Percentiles rank a stretch among this genome's conserved stretches.
Conservation (phyloP, 2,888 invertebrate species). For the Pheosia tremula region DNA sequence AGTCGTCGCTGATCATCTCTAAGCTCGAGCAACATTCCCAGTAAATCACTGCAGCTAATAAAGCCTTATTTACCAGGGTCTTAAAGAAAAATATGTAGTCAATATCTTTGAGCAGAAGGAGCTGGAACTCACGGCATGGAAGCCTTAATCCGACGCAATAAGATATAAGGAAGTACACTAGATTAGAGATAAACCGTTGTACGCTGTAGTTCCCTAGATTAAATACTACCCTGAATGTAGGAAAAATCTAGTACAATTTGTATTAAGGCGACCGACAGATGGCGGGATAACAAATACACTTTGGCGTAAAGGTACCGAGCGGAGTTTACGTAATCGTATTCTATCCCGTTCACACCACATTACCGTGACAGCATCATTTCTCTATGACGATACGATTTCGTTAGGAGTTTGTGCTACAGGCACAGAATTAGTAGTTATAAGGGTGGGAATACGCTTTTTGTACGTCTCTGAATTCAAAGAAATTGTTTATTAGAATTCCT, state of each 20-base stretch:
- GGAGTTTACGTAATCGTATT: too few species aligned
- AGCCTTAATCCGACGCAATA: slow-evolving; percentile 56
- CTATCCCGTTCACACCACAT: too few species aligned
- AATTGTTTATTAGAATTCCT: too few species aligned
- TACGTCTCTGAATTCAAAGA: too few species aligned
- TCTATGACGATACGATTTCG: too few species aligned
- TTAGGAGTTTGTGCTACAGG: too few species aligned
- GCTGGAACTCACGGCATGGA: slow-evolving; percentile 45
- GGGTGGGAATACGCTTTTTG: too few species aligned
- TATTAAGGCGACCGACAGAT: neutral
- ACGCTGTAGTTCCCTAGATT: neutral
- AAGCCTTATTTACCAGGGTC: slow-evolving; percentile 7
- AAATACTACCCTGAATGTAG: slow-evolving; percentile 5
- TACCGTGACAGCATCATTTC: too few species aligned
- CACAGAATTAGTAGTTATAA: too few species aligned
- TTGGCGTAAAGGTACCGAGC: too few species aligned
- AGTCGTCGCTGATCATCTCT: too few species aligned
- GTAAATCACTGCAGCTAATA: neutral
- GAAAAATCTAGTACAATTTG: slow-evolving; percentile 1
- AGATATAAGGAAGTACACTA: slow-evolving; percentile 53
- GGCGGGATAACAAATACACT: too few species aligned
- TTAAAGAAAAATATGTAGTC: slow-evolving; percentile 50
- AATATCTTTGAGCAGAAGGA: slow-evolving; percentile 52
- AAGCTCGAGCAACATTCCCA: neutral
- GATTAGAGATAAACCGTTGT: slow-evolving; percentile 32